phyloP scores from a whole-genome alignment of 2,888 invertebrate species.

The Callyntrura guangdongensis region DNA sequence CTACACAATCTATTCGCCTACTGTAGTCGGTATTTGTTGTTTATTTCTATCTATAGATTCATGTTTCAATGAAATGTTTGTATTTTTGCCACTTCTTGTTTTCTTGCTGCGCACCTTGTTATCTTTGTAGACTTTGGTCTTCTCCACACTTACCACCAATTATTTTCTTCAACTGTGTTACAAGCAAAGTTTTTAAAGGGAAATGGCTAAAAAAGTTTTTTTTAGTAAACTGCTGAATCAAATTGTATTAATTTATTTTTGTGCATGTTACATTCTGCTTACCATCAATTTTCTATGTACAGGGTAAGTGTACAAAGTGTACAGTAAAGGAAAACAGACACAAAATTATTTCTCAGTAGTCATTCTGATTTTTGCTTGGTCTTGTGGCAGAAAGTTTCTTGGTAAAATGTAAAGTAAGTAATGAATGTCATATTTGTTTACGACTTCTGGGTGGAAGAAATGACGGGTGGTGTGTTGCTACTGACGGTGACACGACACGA shows the following conservation, averaged over 20 bases:
- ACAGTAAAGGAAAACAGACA: conserved; percentile 60
- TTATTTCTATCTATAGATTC: neutral
- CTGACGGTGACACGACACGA: conserved; percentile 73
- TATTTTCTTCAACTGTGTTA: neutral
- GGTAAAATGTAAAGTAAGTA: conserved; percentile 61
- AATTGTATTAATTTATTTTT: conserved; percentile 14
- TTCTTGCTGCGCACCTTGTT: too few relatives aligned
- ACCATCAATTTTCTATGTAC: conserved; percentile 11
- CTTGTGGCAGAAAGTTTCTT: conserved; percentile 50
- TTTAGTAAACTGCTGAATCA: neutral
- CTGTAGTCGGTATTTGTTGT: neutral
- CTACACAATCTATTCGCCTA: neutral
- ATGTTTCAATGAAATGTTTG: neutral
- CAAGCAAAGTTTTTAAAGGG: neutral
- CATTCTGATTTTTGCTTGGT: conserved; percentile 68
- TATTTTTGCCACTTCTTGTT: too few relatives aligned
- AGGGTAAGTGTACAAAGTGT: too few relatives aligned
- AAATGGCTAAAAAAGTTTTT: neutral
- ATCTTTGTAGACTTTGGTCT: neutral
- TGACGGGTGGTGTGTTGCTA: conserved; percentile 71
- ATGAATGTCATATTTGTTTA: conserved; percentile 78
- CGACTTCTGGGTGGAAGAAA: conserved; percentile 64
- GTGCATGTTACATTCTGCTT: neutral
- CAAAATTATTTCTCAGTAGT: conserved; percentile 50
- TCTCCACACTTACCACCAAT: neutral